Conservation (phyloP, 2,113 vertebrate species). For the Plectropomus leopardus region DNA sequence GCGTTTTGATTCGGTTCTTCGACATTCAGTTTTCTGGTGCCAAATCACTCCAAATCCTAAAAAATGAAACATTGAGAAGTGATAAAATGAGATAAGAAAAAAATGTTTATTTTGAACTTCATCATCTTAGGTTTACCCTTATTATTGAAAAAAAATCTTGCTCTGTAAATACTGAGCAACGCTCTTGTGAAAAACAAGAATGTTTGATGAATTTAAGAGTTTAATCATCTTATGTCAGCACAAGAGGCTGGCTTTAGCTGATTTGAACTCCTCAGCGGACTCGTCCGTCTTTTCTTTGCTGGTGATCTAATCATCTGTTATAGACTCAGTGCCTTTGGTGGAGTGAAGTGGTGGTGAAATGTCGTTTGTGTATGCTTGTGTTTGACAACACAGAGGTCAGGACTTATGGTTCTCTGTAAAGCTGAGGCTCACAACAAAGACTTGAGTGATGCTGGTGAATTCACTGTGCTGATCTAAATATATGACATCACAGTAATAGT, state of each 20-base stretch:
- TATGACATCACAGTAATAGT: no score
- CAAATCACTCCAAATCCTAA: no score
- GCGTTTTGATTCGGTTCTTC: no score
- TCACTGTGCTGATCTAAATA: no score
- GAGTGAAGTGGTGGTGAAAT: no score
- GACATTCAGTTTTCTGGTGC: no score
- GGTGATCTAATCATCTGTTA: not conserved
- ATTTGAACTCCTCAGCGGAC: not conserved
- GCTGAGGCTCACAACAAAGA: not conserved
- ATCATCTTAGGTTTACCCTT: not conserved
- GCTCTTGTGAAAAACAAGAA: not conserved
- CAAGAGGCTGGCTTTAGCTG: not conserved
- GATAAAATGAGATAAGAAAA: no score
- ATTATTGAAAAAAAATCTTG: not conserved
- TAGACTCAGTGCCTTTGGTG: not conserved
- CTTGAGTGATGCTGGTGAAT: not conserved
- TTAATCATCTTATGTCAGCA: not conserved
- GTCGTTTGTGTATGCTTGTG: slow-evolving; percentile 4
- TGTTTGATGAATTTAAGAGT: not conserved
- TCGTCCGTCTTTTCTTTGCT: not conserved
- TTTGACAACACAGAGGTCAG: slow-evolving; percentile 12
- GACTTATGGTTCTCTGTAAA: not conserved
- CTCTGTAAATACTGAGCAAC: not conserved
- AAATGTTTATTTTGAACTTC: no score
- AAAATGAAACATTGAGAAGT: no score